Evolutionary conservation across 2,113 vertebrate genomes (phyloP), one percentile per base, ranked within the genome.

Genomic region (Meleagris gallopavo): DNA sequence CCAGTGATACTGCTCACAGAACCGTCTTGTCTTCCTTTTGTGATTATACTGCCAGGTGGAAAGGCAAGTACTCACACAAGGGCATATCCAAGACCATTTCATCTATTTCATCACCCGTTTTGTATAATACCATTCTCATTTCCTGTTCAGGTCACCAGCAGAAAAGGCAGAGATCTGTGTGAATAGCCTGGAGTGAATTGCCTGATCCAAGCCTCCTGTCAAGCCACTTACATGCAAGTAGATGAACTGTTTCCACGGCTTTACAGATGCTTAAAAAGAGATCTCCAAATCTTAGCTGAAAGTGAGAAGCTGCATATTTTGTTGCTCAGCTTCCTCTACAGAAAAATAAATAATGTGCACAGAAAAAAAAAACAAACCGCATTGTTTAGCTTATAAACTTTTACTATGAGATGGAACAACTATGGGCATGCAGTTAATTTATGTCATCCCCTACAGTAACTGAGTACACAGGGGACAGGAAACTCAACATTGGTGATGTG

Each of bases 1-100:
- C 20, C 58, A 71, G 17, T 40, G 30, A 10, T 66, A 10, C 36
- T 77, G n/a, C n/a, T 66, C 77, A 41, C 36, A 77, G 27, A 62
- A 30, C 3, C 57, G n/a, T n/a, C 24, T 66, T 20, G 13, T 6
- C 30, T 86, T 93, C 27, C 11, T 27, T 48, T 90, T 48, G 8
- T 60, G 36, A 41, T 2, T 45, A 34, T 10, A 19, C 13, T 2
- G 1, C 25, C 22, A 61, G 1, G 0, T 78, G 9, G 13, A 27
- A 32, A 36, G 55, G 41, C 50, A 71, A 54, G 13, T 45, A 48
- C 12, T 77, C 27, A 25, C 11, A 25, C 2, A 11, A 86, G n/a
- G 34, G 66, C 40, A 54, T 1, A 2, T 36, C 6, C 60, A 66
- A 77, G 36, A 66, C 11, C 20, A 20, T 48, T 48, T 48, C 46